Evolutionary conservation across 1,140 invertebrate species (phyloP), one percentile per base, ranked within the genome.

Genomic region (Ylistrum balloti): DNA sequence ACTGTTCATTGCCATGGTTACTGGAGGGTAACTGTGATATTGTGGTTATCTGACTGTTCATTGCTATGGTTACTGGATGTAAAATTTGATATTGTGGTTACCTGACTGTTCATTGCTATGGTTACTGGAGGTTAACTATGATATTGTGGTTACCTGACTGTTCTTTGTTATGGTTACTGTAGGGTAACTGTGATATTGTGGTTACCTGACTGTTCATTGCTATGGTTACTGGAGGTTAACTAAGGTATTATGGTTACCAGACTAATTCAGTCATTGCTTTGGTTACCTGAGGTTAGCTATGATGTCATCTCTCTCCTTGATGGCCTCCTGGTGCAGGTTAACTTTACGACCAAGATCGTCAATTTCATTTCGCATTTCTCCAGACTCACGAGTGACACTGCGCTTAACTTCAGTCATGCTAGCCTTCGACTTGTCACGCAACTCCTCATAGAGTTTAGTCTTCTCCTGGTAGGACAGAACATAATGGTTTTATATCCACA

Each of bases 361-460:
- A 20, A 94, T 88, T 38, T 88, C 90, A 32, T 86, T 41, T 22
- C 88, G 89, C 86, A 93, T 88, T 33, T 92, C 90, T n/a, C 90
- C 35, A 28, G 94, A 85, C 41, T 93, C 93, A 35, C 91, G 28
- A 0, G 85, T 45, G 33, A 28, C n/a, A 11, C 28, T 74, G 5
- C 56, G 56, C 17, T 74, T 74, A 28, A n/a, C 28, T 33, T 91
- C 88, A 15, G 88, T 22, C 20, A 85, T 89, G 15, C 33, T 13
- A 20, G 41, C 88, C 33, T 87, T 91, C 3, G 56, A 45, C 33
- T 88, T 91, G 0, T 89, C 85, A 56, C 89, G 92, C 38, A 94
- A 87, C 22, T 93, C 93, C 41, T 94, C 93, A 88, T 93, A 93
- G 48, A 93, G 89, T 56, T 88, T 91, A 3, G 90, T 91, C 74